Conservation (phyloP, 2,888 invertebrate species). For the Dryococelus australis region DNA sequence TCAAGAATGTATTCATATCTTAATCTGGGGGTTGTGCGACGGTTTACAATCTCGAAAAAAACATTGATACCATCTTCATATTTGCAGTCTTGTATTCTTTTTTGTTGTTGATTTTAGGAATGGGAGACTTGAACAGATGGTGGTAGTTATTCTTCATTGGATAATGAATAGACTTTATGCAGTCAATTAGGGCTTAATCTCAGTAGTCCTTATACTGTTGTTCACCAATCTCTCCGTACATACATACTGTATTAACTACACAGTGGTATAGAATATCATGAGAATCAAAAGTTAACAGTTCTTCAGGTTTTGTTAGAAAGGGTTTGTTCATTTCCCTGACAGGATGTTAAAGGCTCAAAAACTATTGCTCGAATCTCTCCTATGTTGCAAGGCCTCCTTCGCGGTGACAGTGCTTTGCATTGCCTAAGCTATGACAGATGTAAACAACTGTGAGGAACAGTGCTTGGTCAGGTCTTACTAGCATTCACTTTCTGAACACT, state of each 20-base stretch:
- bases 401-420: not conserved
- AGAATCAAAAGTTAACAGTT: not conserved
- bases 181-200: not conserved
- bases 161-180: not conserved
- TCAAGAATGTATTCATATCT: conserved; percentile 9
- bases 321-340: not conserved
- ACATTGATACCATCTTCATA: not conserved
- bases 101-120: not conserved
- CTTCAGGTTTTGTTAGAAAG: not conserved
- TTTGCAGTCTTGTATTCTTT: not conserved
- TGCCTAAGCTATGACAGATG: not conserved
- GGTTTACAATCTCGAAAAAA: not conserved
- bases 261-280: not conserved
- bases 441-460: conserved; percentile 36
- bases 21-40: not conserved
- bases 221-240: conserved; percentile 24
- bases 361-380: not conserved
- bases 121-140: conserved; percentile 11
- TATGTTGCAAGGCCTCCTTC: not conserved
- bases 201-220: conserved; percentile 32
- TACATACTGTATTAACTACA: conserved; percentile 28
- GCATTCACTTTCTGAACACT: conserved; percentile 40
- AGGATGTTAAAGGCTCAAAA: not conserved
- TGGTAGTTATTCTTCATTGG: conserved; percentile 19
- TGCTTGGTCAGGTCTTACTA: conserved; percentile 38